Percentiles rank a stretch among this genome's conserved stretches.
Evolutionary conservation across 2,113 vertebrate genomes (phyloP).

Genomic region (Dromaius novaehollandiae): DNA sequence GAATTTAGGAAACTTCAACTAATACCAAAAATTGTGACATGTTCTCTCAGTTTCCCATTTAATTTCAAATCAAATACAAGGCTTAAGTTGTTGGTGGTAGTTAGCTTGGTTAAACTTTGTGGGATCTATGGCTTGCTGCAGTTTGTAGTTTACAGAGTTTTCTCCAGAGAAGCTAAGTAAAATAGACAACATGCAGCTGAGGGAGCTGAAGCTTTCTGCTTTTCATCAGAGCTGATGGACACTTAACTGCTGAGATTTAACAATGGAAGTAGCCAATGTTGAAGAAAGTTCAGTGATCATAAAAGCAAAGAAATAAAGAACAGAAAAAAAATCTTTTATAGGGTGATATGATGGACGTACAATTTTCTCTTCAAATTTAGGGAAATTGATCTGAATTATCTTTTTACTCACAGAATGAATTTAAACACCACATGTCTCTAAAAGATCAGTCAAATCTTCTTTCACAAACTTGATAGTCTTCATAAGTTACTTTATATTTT

Average conservation of each 20-base stretch:
- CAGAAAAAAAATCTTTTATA: slow-evolving; percentile 4
- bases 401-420: slow-evolving; percentile 10
- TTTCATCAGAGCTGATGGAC: slow-evolving; percentile 50
- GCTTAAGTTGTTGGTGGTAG: not conserved
- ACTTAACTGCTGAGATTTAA: slow-evolving; percentile 23
- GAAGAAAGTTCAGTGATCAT: not conserved
- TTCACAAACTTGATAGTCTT: not conserved
- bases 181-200: not conserved
- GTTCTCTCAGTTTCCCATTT: not conserved
- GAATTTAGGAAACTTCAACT: not conserved
- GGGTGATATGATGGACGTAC: slow-evolving; percentile 21
- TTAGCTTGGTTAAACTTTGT: not conserved
- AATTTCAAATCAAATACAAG: not conserved
- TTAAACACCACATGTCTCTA: slow-evolving; percentile 4
- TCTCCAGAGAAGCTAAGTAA: not conserved
- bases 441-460: not conserved
- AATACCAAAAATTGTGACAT: not conserved
- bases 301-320: slow-evolving; percentile 30
- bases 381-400: slow-evolving; percentile 37
- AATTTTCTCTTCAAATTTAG: slow-evolving; percentile 45
- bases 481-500: slow-evolving; percentile 18
- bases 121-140: slow-evolving; percentile 4
- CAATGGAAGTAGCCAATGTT: not conserved
- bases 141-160: not conserved
- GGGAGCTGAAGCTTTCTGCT: slow-evolving; percentile 36